phyloP scores from a whole-genome alignment of 2,113 vertebrate genomes.

The Dasyurus viverrinus region DNA sequence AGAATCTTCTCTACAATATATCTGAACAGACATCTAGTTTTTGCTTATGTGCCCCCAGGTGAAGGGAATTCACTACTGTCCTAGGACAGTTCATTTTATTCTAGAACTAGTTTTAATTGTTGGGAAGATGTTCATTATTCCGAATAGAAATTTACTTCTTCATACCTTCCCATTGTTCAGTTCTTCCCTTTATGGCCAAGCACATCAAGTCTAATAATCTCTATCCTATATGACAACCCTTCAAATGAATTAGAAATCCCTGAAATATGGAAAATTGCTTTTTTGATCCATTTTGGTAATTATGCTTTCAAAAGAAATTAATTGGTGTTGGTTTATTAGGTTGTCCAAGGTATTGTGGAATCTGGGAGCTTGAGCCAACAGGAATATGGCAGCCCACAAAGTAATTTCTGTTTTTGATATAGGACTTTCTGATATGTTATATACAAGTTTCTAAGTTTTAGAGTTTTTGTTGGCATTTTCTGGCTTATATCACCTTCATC shows the following conservation, averaged over 20 bases:
- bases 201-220: background rate
- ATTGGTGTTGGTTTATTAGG: background rate
- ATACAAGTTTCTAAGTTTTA: background rate
- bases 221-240: background rate
- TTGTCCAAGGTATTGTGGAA: background rate
- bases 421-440: background rate
- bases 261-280: background rate
- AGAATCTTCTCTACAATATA: background rate
- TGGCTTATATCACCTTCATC: background rate
- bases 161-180: background rate
- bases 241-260: background rate
- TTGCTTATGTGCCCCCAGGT: background rate
- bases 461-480: background rate
- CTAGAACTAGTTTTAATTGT: background rate
- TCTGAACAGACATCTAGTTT: background rate
- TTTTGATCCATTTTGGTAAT: background rate
- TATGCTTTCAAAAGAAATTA: background rate
- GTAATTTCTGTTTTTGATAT: background rate
- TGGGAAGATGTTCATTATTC: background rate
- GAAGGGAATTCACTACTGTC: no score
- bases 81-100: no score
- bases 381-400: background rate
- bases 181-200: background rate
- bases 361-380: background rate
- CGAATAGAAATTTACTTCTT: no score